A percentile compares a stretch with the other conserved stretches of the same genome.
phyloP scores from a whole-genome alignment of 2,113 vertebrate genomes.

The Pachycephala philippinensis region DNA sequence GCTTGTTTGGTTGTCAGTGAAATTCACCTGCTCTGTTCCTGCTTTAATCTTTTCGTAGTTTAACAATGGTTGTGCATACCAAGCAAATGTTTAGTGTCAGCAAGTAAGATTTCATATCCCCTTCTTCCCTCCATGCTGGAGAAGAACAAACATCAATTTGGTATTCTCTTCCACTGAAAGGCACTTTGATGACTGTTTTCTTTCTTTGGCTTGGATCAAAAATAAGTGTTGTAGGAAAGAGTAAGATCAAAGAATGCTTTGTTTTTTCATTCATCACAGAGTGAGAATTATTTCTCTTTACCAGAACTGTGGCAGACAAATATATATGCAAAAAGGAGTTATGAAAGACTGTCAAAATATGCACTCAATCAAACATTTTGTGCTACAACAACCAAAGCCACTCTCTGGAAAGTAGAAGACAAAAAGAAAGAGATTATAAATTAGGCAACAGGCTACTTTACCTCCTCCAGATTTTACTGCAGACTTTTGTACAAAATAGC shows the following conservation, averaged over 20 bases:
- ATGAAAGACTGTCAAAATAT: neutral
- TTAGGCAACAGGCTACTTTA: neutral
- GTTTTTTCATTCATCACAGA: neutral
- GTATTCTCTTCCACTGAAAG: neutral
- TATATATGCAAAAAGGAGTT: neutral
- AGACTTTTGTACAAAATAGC: neutral
- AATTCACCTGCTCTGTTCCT: neutral
- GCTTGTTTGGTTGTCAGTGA: neutral
- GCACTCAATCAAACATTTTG: neutral
- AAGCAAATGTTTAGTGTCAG: neutral
- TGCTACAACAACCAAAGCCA: neutral
- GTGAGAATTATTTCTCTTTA: neutral
- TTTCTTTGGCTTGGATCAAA: neutral
- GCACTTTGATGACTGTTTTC: neutral
- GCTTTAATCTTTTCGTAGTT: neutral
- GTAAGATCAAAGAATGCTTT: slow-evolving; percentile 25
- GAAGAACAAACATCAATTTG: neutral
- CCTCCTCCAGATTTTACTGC: neutral
- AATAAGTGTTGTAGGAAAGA: neutral
- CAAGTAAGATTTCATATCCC: neutral
- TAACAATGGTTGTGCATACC: neutral
- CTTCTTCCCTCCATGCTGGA: neutral
- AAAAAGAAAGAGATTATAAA: neutral
- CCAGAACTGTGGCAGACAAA: neutral
- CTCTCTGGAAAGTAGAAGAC: neutral